Evolutionary conservation across 1,140 invertebrate species (phyloP).

Genomic region (Pemphigus obesinymphae): DNA sequence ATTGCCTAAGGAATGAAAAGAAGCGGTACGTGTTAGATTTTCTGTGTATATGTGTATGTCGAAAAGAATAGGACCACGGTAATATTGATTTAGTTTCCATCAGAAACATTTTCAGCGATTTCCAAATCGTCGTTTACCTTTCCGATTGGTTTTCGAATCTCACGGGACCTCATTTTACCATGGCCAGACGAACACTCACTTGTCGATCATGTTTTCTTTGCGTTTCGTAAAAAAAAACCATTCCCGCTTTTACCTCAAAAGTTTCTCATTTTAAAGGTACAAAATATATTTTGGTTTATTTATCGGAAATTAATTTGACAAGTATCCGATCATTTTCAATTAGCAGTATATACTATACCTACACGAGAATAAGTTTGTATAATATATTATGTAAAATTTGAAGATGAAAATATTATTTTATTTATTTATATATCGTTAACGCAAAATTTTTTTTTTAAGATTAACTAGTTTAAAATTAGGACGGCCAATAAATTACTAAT

Average conservation of each 20-base stretch:
- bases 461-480: too few species aligned
- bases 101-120: slow-evolving; percentile 3
- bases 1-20: not conserved
- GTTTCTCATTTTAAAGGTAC: not conserved
- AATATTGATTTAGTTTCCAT: slow-evolving; percentile 25
- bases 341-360: not conserved
- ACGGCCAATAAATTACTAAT: too few species aligned
- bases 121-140: slow-evolving; percentile 29
- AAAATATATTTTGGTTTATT: not conserved
- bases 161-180: not conserved
- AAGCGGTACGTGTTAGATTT: not conserved
- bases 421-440: too few species aligned
- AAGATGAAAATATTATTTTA: too few species aligned
- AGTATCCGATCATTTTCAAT: not conserved
- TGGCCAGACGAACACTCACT: not conserved
- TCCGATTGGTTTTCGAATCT: slow-evolving; percentile 23
- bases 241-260: not conserved
- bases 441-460: too few species aligned
- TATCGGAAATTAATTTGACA: not conserved
- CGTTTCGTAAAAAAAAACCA: not conserved
- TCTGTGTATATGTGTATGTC: not conserved
- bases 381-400: too few species aligned
- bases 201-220: not conserved
- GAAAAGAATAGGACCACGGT: not conserved
- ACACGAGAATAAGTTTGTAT: too few species aligned